Percentiles rank a stretch among this genome's conserved stretches.
Evolutionary conservation across 2,888 invertebrate genomes (phyloP).

Genomic region (Hirtodrosophila alboralis): DNA sequence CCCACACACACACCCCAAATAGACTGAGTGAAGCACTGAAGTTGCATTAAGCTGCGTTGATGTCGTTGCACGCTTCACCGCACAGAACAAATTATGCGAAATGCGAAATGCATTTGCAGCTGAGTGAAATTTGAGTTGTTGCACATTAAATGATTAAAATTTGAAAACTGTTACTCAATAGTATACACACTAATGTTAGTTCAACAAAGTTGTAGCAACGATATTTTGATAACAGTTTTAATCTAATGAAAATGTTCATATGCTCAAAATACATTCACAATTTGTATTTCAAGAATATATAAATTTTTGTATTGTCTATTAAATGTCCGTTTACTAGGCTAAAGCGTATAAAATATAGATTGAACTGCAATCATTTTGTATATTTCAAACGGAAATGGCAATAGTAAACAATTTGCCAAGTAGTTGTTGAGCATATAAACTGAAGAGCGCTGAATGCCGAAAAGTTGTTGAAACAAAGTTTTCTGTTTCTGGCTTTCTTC

Average conservation of each 20-base stretch:
- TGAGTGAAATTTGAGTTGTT: conserved; percentile 40
- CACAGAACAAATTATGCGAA: conserved; percentile 76
- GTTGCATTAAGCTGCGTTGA: conserved; percentile 26
- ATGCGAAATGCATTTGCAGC: conserved; percentile 72
- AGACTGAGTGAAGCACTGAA: conserved; percentile 21
- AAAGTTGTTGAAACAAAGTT: conserved; percentile 50
- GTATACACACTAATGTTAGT: conserved; percentile 11
- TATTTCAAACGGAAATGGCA: conserved; percentile 59
- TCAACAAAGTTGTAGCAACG: too few species aligned
- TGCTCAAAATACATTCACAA: too few species aligned
- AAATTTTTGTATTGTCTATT: too few species aligned
- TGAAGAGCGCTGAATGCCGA: conserved; percentile 30
- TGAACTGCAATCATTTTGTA: conserved; percentile 46
- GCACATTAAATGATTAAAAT: conserved; percentile 70
- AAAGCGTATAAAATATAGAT: conserved; percentile 47
- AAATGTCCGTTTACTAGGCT: too few species aligned
- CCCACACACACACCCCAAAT: conserved; percentile 52
- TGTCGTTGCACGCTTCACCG: conserved; percentile 59
- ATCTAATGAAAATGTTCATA: too few species aligned
- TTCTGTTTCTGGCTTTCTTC: conserved; percentile 28
- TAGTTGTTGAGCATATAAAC: conserved; percentile 63
- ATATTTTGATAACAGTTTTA: too few species aligned
- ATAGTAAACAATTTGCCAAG: conserved; percentile 65
- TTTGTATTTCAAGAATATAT: too few species aligned
- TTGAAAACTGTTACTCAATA: conserved; percentile 13